Evolutionary conservation across 2,113 vertebrate species (phyloP).

Genomic region (Aegotheles bennettii): DNA sequence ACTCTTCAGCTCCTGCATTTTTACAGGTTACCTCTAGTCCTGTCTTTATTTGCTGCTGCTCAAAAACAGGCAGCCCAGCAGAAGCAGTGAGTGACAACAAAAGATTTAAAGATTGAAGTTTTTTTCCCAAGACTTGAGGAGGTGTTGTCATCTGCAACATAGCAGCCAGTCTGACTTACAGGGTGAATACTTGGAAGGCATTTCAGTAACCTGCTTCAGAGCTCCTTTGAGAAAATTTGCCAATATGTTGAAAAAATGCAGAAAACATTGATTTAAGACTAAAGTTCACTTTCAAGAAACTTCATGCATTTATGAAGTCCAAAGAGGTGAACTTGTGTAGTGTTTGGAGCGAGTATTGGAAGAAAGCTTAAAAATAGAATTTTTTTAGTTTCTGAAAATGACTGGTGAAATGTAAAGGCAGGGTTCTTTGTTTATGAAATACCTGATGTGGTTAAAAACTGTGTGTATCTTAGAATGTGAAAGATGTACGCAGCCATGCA

Average conservation of each 20-base stretch:
- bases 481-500: neutral
- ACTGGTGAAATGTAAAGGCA: neutral
- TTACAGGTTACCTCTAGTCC: neutral
- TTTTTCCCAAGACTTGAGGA: neutral
- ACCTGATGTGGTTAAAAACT: neutral
- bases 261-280: neutral
- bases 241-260: neutral
- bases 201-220: neutral
- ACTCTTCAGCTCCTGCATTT: neutral
- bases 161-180: neutral
- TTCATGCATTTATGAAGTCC: neutral
- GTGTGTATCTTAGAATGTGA: neutral
- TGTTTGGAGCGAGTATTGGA: neutral
- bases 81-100: neutral
- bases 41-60: neutral
- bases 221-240: neutral
- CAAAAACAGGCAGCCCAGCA: neutral
- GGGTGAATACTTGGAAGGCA: neutral
- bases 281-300: neutral
- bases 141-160: neutral
- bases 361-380: neutral
- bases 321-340: neutral
- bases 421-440: neutral
- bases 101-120: neutral
- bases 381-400: neutral